Base-by-base conservation (phyloP, 1,140 invertebrate species). In the Drosophila miranda region DNA sequence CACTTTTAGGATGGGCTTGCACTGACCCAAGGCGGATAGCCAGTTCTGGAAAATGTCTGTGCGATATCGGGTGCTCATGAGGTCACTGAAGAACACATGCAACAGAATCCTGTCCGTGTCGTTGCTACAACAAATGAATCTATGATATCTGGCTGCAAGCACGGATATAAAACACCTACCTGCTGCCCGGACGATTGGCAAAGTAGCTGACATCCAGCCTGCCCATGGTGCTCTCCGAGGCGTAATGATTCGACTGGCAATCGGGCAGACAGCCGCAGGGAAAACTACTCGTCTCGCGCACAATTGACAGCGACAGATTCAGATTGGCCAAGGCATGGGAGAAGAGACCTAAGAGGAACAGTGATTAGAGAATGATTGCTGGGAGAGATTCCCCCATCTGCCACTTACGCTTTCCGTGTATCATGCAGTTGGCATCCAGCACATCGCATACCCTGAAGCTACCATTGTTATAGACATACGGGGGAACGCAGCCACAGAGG, bases 81-180 rank as follows among this genome's bases (percentile, higher is more conserved):
- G 78, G 72, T 93, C 93, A 72, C 93, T 93, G 69, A 93, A 94
- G 72, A 93, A 94, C 2, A 95, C 91, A 67, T 94, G 93, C n/a
- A 94, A 57, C 6, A 93, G 81, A 6, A 93, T 94, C 23, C 91
- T 90, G 55, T 94, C 93, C 21, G 90, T 82, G 42, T 55, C 43
- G 57, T 87, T 86, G 30, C 64, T 71, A 45, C 2, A 58, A 19
- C 16, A 2, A 43, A 21, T 7, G 1, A 43, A 14, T 13, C 4
- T 30, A 14, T 51, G 6, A 14, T 11, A 16, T 38, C 38, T n/a
- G 19, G 8, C 8, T 19, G 16, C 3, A 11, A 16, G 21, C 5
- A 38, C 11, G 7, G 28, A 23, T 23, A 6, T 1, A n/a, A 9
- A 6, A 14, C 6, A 51, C 44, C 67, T 59, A 73, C 89, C 61